A percentile compares a stretch with the other conserved stretches of the same genome.
These are phyloP conservation scores for Brachirus orientalis DNA, from an alignment of 2,113 vertebrate genomes.

Conservation along the genomic window DNA sequence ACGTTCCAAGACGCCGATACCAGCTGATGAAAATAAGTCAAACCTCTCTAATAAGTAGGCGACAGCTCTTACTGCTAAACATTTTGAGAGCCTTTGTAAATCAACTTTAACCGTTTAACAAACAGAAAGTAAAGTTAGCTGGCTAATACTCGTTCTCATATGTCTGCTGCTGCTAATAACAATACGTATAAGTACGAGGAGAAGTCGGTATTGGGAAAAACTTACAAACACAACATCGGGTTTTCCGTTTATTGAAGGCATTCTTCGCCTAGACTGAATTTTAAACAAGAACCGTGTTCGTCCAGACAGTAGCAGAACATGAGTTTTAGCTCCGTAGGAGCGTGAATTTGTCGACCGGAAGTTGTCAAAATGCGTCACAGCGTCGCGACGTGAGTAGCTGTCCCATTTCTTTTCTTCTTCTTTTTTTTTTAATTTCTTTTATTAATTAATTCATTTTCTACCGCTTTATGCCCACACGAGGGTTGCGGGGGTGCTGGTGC, in stretches of 20 bases:
- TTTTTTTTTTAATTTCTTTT: too few species aligned
- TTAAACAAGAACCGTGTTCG: fast-evolving
- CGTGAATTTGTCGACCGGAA: too few species aligned
- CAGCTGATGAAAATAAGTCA: neutral
- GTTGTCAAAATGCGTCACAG: too few species aligned
- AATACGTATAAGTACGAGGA: neutral
- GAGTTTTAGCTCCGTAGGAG: neutral
- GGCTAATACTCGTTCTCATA: neutral
- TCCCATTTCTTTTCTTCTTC: too few species aligned
- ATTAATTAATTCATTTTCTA: too few species aligned
- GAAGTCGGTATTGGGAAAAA: neutral
- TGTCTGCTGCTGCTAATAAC: neutral
- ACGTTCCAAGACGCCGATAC: neutral
- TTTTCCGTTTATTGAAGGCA: constrained; percentile 72
- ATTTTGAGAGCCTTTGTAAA: neutral
- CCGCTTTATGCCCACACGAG: too few species aligned
- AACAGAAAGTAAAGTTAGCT: constrained; percentile 17
- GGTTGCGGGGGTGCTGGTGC: too few species aligned
- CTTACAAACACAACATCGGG: constrained; percentile 81
- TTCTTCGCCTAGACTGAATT: constrained; percentile 22
- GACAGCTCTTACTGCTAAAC: too few species aligned
- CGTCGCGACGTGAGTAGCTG: too few species aligned
- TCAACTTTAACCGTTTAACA: neutral
- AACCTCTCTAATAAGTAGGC: too few species aligned
- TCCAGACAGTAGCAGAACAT: neutral